Percentiles rank a stretch among this genome's conserved stretches.
Conservation (phyloP, 2,113 vertebrate genomes). For the Hemiprocne comata region DNA sequence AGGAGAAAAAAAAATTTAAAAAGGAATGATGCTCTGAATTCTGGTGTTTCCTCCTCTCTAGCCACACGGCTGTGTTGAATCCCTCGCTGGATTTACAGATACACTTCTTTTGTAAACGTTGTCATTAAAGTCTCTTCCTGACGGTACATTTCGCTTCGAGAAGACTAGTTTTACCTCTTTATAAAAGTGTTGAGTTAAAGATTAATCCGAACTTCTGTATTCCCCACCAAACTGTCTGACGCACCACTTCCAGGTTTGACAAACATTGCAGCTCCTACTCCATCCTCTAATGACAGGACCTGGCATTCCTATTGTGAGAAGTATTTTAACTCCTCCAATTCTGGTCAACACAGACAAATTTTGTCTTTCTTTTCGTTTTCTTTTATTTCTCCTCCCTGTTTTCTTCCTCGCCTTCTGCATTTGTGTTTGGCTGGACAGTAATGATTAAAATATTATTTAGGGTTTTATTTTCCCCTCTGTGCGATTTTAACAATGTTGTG, state of each 20-base stretch:
- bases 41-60: constrained; percentile 63
- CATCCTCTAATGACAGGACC: constrained; percentile 68
- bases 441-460: constrained; percentile 52
- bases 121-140: constrained; percentile 64
- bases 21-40: constrained; percentile 30
- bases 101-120: constrained; percentile 71
- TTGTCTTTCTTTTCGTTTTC: neutral
- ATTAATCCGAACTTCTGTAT: constrained; percentile 71
- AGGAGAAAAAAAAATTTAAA: neutral
- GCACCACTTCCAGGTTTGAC: constrained; percentile 70
- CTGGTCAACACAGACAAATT: constrained; percentile 43
- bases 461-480: constrained; percentile 59
- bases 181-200: constrained; percentile 62
- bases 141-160: constrained; percentile 22
- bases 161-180: constrained; percentile 49
- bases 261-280: constrained; percentile 73
- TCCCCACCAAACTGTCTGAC: constrained; percentile 59
- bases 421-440: constrained; percentile 68
- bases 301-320: constrained; percentile 70
- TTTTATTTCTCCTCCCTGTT: neutral
- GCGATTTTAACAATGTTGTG: constrained; percentile 67
- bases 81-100: constrained; percentile 64
- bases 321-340: constrained; percentile 72
- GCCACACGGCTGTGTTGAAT: constrained; percentile 65
- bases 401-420: neutral